Percentiles rank a stretch among this genome's conserved stretches.
These are phyloP conservation scores for Euphonia xanthogaster DNA, from an alignment of 2,797 vertebrate species.

Conservation along the genomic window DNA sequence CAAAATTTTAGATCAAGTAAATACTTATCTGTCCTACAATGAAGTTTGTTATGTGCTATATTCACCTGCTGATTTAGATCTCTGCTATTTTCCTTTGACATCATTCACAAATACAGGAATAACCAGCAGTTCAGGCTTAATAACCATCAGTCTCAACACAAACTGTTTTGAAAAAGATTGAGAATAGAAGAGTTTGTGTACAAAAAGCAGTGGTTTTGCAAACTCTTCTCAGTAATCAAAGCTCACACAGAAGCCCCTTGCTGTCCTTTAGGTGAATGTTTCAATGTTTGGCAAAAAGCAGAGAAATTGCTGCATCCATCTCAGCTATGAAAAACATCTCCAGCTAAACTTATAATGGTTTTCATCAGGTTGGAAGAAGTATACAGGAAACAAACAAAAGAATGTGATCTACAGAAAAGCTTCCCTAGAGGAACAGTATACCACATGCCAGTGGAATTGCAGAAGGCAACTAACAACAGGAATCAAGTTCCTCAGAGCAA, in stretches of 20 bases:
- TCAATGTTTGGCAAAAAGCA: neutral
- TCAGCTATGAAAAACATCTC: neutral
- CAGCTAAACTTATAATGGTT: neutral
- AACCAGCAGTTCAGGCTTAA: neutral
- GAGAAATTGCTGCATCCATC: neutral
- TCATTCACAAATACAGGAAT: constrained; percentile 16
- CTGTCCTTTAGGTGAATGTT: neutral
- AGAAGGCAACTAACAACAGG: neutral
- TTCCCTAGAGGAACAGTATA: neutral
- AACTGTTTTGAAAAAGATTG: neutral
- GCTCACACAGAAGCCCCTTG: neutral
- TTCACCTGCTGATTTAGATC: neutral
- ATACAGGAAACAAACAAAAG: neutral
- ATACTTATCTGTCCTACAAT: neutral
- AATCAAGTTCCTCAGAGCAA: neutral
- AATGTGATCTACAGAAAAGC: neutral
- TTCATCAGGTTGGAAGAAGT: neutral
- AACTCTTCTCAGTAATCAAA: neutral
- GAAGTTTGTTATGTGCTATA: neutral
- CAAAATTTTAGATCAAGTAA: neutral
- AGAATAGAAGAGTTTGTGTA: neutral
- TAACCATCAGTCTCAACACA: neutral
- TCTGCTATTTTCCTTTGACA: constrained; percentile 17
- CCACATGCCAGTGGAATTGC: neutral
- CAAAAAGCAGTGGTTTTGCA: neutral